Conservation (phyloP, 30 jellyfish, hydroid and myxozoan species). For the Aurelia aurita region DNA sequence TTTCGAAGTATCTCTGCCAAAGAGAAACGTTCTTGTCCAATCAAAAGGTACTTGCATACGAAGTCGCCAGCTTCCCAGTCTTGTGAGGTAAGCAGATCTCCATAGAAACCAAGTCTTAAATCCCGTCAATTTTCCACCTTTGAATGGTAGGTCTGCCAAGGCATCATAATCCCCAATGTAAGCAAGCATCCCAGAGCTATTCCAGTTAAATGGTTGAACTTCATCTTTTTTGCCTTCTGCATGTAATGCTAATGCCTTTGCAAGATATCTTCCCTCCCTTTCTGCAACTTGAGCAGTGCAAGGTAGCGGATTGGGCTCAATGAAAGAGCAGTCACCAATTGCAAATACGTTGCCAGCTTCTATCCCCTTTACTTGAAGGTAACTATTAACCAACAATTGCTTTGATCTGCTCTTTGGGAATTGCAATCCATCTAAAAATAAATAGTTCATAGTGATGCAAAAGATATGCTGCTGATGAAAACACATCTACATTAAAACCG, state of each 20-base stretch:
- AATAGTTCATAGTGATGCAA: too few species aligned
- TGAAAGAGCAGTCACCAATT: slow-evolving; percentile 92
- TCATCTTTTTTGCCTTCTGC: slow-evolving; percentile 27
- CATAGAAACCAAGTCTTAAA: slow-evolving; percentile 94
- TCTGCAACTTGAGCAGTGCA: slow-evolving; percentile 97
- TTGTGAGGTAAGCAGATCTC: slow-evolving; percentile 95
- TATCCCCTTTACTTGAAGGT: slow-evolving; percentile 69
- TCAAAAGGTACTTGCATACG: slow-evolving; percentile 98
- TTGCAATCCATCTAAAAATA: slow-evolving; percentile 18
- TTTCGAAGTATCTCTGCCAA: slow-evolving; percentile 94
- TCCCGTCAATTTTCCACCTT: slow-evolving; percentile 93
- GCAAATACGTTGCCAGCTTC: slow-evolving; percentile 79
- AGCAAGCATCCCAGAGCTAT: slow-evolving; percentile 91
- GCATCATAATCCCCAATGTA: slow-evolving; percentile 96
- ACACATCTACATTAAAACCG: too few species aligned
- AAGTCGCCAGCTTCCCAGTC: slow-evolving; percentile 96
- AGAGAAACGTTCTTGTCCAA: slow-evolving; percentile 96
- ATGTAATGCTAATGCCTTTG: slow-evolving; percentile 52
- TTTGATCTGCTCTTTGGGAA: slow-evolving; percentile 63
- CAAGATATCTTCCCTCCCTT: slow-evolving; percentile 89
- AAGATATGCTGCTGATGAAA: too few species aligned
- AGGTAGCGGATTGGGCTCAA: slow-evolving; percentile 78
- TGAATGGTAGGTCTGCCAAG: slow-evolving; percentile 86
- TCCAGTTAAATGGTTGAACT: slow-evolving; percentile 77
- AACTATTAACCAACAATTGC: slow-evolving; percentile 80